Conservation (phyloP, 2,888 invertebrate genomes). For the Poecilus cupreus region DNA sequence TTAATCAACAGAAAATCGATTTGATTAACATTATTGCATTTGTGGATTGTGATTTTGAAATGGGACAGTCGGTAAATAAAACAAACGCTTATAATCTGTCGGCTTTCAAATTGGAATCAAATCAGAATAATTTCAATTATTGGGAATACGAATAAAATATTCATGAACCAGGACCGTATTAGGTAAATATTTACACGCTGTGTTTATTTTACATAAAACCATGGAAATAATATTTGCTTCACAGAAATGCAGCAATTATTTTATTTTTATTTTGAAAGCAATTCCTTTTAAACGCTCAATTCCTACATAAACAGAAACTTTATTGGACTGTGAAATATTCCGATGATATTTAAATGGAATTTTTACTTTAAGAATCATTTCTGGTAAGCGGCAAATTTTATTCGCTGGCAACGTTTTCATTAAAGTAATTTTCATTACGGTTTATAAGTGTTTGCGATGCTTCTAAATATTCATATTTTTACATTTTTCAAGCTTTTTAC, state of each 20-base stretch:
- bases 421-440: background rate
- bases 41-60: background rate
- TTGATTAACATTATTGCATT: background rate
- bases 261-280: background rate
- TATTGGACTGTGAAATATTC: background rate
- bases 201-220: background rate
- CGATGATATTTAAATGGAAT: background rate
- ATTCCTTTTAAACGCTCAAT: background rate
- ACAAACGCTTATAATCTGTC: background rate
- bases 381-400: background rate
- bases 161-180: background rate
- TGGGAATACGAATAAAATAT: background rate
- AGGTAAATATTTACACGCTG: background rate
- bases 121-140: conserved; percentile 15
- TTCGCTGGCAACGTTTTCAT: background rate
- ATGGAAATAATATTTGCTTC: background rate
- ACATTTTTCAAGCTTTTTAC: background rate
- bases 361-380: background rate
- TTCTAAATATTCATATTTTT: conserved; percentile 22
- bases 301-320: background rate
- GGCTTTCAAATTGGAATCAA: background rate
- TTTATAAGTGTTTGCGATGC: background rate
- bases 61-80: background rate
- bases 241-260: background rate
- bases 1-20: background rate